Percentiles rank a stretch among this genome's conserved stretches.
These are phyloP conservation scores for Harpagifer antarcticus DNA, from an alignment of 2,797 vertebrate species.

Conservation along the genomic window DNA sequence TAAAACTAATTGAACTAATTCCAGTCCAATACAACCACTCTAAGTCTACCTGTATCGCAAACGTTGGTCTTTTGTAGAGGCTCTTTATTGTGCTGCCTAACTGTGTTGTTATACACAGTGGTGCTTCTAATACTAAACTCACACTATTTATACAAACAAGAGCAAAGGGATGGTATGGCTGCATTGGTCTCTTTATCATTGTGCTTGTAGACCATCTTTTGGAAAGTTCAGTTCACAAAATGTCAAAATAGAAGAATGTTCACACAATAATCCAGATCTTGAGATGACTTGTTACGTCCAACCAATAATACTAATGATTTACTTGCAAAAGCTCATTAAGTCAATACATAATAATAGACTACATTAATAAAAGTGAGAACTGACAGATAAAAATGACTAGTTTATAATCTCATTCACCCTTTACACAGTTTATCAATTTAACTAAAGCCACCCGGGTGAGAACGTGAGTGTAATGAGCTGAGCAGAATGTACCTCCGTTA, in stretches of 20 bases:
- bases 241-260: neutral
- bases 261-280: neutral
- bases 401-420: neutral
- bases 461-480: conserved; percentile 17
- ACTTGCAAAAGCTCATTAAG: too few relatives aligned
- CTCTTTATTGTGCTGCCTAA: too few relatives aligned
- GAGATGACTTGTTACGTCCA: neutral
- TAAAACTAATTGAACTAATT: neutral
- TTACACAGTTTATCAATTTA: neutral
- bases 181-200: neutral
- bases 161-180: neutral
- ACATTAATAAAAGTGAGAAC: neutral
- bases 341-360: neutral
- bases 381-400: too few relatives aligned
- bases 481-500: conserved; percentile 87
- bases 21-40: neutral
- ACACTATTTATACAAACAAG: neutral
- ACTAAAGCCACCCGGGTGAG: neutral
- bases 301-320: neutral
- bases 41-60: neutral
- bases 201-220: neutral
- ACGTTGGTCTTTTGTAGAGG: neutral
- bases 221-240: neutral
- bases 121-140: neutral
- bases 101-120: neutral